Conservation (phyloP, 1,140 invertebrate species). For the Metaphire vulgaris region DNA sequence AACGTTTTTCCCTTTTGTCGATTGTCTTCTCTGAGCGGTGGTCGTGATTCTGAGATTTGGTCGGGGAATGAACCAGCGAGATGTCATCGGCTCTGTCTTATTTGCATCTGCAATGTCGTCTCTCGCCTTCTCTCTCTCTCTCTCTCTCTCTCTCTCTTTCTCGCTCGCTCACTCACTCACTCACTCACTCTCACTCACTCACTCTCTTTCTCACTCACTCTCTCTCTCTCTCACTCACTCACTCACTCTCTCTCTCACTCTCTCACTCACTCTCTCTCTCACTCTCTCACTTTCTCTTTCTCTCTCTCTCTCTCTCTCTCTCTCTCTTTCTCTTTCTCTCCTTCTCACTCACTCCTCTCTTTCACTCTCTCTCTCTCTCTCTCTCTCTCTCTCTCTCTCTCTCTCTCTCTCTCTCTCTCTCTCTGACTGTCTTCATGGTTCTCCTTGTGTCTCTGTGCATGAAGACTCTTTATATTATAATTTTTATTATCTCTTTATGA, state of each 20-base stretch:
- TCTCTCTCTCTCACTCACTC: conserved; percentile 23
- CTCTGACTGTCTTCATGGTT: conserved; percentile 30
- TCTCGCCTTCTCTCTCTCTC: conserved; percentile 12
- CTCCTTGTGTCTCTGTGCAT: too few relatives aligned
- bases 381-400: conserved; percentile 28
- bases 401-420: conserved; percentile 32
- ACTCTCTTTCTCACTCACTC: conserved; percentile 20
- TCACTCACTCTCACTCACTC: conserved; percentile 21
- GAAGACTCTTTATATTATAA: too few relatives aligned
- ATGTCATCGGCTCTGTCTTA: too few relatives aligned
- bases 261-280: conserved; percentile 27
- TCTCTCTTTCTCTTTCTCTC: conserved; percentile 25
- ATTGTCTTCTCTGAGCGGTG: too few relatives aligned
- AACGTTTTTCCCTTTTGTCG: too few relatives aligned
- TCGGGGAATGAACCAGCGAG: too few relatives aligned
- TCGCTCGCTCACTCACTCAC: conserved; percentile 20
- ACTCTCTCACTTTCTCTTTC: conserved; percentile 28
- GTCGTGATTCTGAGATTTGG: too few relatives aligned
- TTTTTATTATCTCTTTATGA: too few relatives aligned
- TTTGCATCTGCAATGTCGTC: too few relatives aligned
- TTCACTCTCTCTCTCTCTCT: conserved; percentile 24
- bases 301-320: conserved; percentile 24
- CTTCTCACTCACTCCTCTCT: conserved; percentile 21
- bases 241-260: conserved; percentile 22
- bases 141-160: conserved; percentile 21